These are phyloP conservation scores for Aphrophora alni DNA, from an alignment of 2,888 invertebrate genomes.

Conservation along the genomic window DNA sequence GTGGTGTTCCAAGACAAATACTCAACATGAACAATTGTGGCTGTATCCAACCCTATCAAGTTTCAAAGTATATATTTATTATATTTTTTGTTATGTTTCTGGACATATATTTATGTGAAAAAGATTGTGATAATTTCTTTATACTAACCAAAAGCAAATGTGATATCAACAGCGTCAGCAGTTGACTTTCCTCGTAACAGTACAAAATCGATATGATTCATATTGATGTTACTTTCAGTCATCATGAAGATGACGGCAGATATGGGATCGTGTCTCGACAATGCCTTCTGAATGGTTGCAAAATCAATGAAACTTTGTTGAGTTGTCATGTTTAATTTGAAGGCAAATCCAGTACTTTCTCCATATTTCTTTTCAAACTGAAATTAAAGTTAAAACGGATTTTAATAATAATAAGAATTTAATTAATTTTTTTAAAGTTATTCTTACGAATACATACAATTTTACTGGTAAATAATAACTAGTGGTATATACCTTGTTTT, in stretches of 20 bases:
- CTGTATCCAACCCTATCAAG: no score
- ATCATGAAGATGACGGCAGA: conserved; percentile 53
- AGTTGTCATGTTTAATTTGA: conserved; percentile 63
- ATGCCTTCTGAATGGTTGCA: conserved; percentile 54
- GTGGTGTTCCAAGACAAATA: no score
- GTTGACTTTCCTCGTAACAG: conserved; percentile 61
- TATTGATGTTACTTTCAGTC: conserved; percentile 58
- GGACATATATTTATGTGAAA: no score
- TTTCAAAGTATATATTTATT: no score
- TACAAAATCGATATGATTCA: conserved; percentile 61
- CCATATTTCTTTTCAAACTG: conserved; percentile 45
- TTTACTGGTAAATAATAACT: no score
- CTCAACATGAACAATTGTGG: no score
- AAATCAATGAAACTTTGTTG: conserved; percentile 60
- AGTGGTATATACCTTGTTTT: no score
- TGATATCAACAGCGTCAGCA: conserved; percentile 58
- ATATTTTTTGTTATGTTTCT: no score
- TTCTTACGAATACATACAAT: no score
- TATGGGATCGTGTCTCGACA: conserved; percentile 50
- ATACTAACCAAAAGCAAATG: conserved; percentile 55
- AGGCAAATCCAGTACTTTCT: conserved; percentile 60
- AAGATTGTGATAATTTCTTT: no score
- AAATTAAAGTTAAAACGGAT: neutral
- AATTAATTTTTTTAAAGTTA: no score
- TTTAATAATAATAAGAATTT: no score